Evolutionary conservation across 2,113 vertebrate genomes (phyloP).

Genomic region (Clarias macrocephalus): DNA sequence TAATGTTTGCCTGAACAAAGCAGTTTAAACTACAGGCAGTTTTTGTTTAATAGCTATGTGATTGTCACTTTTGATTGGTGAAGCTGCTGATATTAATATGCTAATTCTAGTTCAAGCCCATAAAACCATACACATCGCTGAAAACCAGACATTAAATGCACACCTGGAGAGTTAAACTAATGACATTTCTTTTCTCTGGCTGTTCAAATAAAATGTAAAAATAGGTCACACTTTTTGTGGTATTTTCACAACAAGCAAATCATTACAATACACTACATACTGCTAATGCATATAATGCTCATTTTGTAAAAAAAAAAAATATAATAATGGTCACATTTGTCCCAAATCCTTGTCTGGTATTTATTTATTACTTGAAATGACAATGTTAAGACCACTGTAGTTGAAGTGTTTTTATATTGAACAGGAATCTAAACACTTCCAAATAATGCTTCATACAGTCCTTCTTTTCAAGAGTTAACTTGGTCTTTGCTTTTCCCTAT

Average conservation of each 20-base stretch:
- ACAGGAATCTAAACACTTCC: not conserved
- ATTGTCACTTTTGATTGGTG: not conserved
- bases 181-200: not conserved
- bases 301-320: not conserved
- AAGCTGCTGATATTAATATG: not conserved
- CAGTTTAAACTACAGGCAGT: not conserved
- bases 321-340: not conserved
- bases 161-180: not conserved
- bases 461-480: not conserved
- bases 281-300: not conserved
- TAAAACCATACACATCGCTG: not conserved
- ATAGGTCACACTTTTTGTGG: not conserved
- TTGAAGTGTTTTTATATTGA: not conserved
- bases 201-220: not conserved
- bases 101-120: not conserved
- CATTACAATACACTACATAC: not conserved
- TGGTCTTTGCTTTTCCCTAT: not conserved
- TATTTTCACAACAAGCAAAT: not conserved
- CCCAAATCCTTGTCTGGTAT: not conserved
- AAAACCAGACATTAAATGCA: not conserved
- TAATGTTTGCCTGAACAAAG: not conserved
- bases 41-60: not conserved
- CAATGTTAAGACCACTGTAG: not conserved
- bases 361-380: not conserved
- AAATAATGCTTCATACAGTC: not conserved